These are phyloP conservation scores for Octodon degus DNA, from an alignment of 2,113 vertebrate species.

Conservation along the genomic window DNA sequence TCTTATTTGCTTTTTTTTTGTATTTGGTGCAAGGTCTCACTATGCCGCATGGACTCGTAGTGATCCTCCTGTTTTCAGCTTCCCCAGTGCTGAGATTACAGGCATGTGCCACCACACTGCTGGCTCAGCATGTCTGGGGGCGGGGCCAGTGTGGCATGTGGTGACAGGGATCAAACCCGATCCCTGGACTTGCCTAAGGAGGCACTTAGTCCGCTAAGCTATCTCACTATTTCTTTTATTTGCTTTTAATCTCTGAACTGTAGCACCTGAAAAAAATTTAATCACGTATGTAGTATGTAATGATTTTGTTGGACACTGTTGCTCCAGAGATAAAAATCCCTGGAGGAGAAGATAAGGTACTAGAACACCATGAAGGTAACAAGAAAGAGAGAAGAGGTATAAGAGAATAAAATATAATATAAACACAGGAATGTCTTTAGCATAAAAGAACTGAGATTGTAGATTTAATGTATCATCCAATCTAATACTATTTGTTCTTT, in stretches of 20 bases:
- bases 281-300: background rate
- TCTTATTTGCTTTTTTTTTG: background rate
- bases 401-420: background rate
- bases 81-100: too few species aligned
- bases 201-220: too few species aligned
- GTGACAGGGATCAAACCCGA: too few species aligned
- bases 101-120: too few species aligned
- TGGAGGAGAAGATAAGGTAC: background rate
- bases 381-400: background rate
- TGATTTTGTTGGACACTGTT: background rate
- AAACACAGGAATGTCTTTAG: background rate
- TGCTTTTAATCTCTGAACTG: constrained; percentile 25
- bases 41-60: too few species aligned
- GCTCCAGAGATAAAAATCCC: background rate
- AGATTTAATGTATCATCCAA: background rate
- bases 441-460: background rate
- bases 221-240: background rate
- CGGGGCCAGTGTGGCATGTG: too few species aligned
- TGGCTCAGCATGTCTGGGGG: too few species aligned
- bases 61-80: too few species aligned
- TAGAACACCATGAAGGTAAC: background rate
- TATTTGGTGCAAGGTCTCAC: too few species aligned
- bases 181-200: too few species aligned
- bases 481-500: background rate
- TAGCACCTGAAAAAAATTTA: background rate